A percentile compares a stretch with the other conserved stretches of the same genome.
Evolutionary conservation across 1,140 invertebrate genomes (phyloP).

Genomic region (Arctopsyche grandis): DNA sequence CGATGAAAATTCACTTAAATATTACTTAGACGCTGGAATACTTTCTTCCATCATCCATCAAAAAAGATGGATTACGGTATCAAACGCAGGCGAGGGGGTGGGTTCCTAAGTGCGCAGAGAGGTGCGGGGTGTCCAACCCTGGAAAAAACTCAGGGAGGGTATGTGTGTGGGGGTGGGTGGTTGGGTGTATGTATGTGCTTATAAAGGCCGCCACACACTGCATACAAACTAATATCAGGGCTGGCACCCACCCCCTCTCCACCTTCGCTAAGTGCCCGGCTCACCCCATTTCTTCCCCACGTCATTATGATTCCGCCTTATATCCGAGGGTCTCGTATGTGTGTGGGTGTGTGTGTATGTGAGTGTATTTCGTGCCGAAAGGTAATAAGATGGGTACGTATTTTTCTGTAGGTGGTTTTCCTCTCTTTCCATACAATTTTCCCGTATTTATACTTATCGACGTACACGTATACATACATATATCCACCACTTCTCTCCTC

Average conservation of each 20-base stretch:
- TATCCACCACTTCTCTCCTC: constrained; percentile 48
- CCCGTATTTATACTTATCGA: not conserved
- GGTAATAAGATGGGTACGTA: constrained; percentile 54
- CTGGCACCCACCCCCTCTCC: constrained; percentile 42
- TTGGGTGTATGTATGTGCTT: not conserved
- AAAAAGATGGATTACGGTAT: constrained; percentile 55
- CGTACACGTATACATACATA: constrained; percentile 39
- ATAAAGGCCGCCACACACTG: constrained; percentile 29
- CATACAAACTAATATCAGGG: constrained; percentile 54
- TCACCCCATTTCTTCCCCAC: constrained; percentile 51
- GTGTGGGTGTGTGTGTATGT: not conserved
- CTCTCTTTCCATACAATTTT: not conserved
- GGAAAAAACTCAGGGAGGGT: not conserved
- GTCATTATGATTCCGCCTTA: constrained; percentile 55
- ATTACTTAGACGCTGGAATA: constrained; percentile 54
- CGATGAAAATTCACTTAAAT: constrained; percentile 55
- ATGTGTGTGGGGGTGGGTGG: not conserved
- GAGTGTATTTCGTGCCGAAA: constrained; percentile 47
- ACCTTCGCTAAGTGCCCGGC: constrained; percentile 52
- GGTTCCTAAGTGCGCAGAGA: not conserved
- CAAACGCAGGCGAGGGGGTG: constrained; percentile 47
- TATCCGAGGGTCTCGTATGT: constrained; percentile 47
- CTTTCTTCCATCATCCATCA: constrained; percentile 55
- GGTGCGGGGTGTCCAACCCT: not conserved
- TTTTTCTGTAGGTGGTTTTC: constrained; percentile 49